Evolutionary conservation across 2,888 invertebrate species (phyloP), one percentile per base, ranked within the genome.

Genomic region (Aphidoletes aphidimyza): DNA sequence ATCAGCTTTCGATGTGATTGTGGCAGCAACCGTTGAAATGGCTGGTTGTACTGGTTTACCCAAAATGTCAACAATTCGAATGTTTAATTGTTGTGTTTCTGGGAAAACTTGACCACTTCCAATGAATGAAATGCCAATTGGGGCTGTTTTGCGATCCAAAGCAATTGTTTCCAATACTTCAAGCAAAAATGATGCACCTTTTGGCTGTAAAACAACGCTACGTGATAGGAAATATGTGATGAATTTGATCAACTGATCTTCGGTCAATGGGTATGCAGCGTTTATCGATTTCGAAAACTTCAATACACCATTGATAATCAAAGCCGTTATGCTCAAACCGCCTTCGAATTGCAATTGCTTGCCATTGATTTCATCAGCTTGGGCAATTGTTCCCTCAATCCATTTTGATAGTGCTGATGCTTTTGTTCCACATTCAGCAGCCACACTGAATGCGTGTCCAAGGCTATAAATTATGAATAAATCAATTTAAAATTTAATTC

Each of bases 301-400:
- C 42, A 91, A 89, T 0, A 92, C 92, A 36, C 93, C 93, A 22
- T 92, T 91, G 0, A 94, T 89, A 42, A 94, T 87, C 42, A 93
- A 88, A 0, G 93, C 93, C 0, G 96, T 96, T 83, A 94, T 93
- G 1, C 95, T 95, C 84, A 97, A 91, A 11, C 97, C 97, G 42
- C 97, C 96, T 89, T 98, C 98, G 90, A 97, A 98, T 91, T 98
- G 96, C 86, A 97, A 91, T 87, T 95, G 94, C 87, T 93, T 93
- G 17, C 95, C 94, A 90, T 98, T 96, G 5, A 97, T 95, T 92
- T 98, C 98, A 90, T 99, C 98, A 0, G 98, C 98, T 88, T 98
- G 97, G 2, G 96, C 94, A 85, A 98, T 91, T n/a, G 96, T 95
- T 89, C 98, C 97, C 90, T 98, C 97, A 36, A 98, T 94, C 78